Evolutionary conservation across 2,113 vertebrate genomes (phyloP), one percentile per base, ranked within the genome.

Genomic region (Xenopus laevis): DNA sequence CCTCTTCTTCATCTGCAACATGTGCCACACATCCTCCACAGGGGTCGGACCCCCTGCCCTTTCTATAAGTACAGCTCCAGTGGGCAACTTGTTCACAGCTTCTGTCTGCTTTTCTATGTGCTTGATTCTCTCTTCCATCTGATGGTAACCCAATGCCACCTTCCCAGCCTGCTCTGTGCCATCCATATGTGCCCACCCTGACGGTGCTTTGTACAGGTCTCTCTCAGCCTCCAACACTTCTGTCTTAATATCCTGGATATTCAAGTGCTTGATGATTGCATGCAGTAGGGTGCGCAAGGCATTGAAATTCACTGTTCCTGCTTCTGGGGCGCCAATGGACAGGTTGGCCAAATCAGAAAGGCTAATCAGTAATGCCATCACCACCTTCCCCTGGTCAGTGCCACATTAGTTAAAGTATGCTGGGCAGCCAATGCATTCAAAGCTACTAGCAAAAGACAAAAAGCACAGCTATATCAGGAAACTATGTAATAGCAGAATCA

Each of bases 201-300:
- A 40, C 16, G 66, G 59, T 27, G 23, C 23, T 40, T 47, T 9
- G 44, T 44, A 44, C 1, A 20, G 71, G 1, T 68, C 45, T 0
- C 15, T 59, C 17, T 67, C 46, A 45, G 52, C 64, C 9, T 76
- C 74, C 10, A 18, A 79, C 79, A 86, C 84, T 12, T 77, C 62
- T 1, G 81, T 75, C 45, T 23, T 80, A 0, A 80, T 1, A 9
- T 88, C 80, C 52, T 82, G 82, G 52, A 93, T 66, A 1, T 82
- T 79, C 78, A 95, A 84, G 18, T 83, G 85, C 11, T 64, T 57
- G 5, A 95, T 81, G 3, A 96, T 52, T 45, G 83, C 83, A 21
- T 79, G 79, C 0, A 97, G 84, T 16, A 95, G 85, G 1, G 86
- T 57, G 80, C 87, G 86, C 1, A 96, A 84, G 1, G 87, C 92